Evolutionary conservation across 2,113 vertebrate genomes (phyloP), one percentile per base, ranked within the genome.

Genomic region (Paradisaea rubra): DNA sequence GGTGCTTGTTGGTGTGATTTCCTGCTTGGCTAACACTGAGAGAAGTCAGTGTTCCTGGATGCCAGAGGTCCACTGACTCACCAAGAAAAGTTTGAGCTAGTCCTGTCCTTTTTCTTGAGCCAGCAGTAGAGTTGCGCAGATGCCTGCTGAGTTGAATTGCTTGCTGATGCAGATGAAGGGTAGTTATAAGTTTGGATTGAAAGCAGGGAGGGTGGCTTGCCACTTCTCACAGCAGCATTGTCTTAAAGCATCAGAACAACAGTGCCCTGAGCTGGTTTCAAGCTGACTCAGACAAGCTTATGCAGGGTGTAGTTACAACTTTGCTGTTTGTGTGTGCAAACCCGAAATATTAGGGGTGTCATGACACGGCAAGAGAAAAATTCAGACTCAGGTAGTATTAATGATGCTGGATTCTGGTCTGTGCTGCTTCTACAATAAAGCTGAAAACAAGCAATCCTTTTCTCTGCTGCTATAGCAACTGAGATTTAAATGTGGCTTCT

Each of bases 391-490:
- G 14, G 14, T 33, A 35, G 13, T 60, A 42, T 50, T 86, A 70
- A 27, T 39, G 37, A 42, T 61, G 9, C 28, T 89, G n/a, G n/a
- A 37, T 88, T 88, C 27, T 63, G 25, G 16, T 27, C 16, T 72
- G 45, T 83, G 20, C 27, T 72, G 9, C 41, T 81, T 59, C 61
- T 33, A 53, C 28, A 60, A 9, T 68, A 3, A 53, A 9, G 4
- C 13, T 63, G 50, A 64, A 94, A 86, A 78, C 59, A 70, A 89
- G 33, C 6, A 42, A 15, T 19, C 13, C 0, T 1, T 50, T 87
- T 78, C 23, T 59, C 42, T 93, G 92, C 72, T 94, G 87, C 89
- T 81, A 53, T 57, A 89, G 64, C 60, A 94, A 89, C 81, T 49
- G 72, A 69, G 6, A 72, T 86, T 83, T 86, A 83, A 68, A 77